Conservation (phyloP, 2,797 vertebrate species). For the Amphiprion clarkii region DNA sequence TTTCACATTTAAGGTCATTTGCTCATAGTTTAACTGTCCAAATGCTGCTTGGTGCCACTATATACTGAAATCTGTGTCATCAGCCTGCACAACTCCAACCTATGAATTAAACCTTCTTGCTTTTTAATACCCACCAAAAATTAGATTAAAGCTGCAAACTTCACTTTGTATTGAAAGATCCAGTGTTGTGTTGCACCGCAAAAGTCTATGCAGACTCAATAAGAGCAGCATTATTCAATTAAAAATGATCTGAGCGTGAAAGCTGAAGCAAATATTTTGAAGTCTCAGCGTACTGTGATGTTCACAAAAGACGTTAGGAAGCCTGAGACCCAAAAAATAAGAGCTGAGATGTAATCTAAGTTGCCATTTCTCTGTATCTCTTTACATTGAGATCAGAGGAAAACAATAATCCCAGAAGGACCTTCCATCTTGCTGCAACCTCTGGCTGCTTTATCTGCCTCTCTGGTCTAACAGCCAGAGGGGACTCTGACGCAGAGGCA, state of each 20-base stretch:
- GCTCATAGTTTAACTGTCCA: too few relatives aligned
- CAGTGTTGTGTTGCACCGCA: background rate
- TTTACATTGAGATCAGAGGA: conserved; percentile 7
- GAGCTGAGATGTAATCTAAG: background rate
- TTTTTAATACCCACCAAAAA: background rate
- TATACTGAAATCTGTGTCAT: background rate
- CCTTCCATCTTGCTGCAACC: conserved; percentile 13
- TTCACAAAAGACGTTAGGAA: background rate
- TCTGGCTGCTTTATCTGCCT: conserved; percentile 30
- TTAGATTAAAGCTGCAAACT: conserved; percentile 14
- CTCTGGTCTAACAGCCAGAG: conserved; percentile 52
- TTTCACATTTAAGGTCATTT: background rate
- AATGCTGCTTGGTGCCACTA: background rate
- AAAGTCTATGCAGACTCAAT: conserved; percentile 20
- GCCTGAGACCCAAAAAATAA: background rate
- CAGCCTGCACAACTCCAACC: background rate
- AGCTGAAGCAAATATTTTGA: conserved; percentile 22
- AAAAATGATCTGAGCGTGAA: conserved; percentile 17
- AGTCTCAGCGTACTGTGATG: background rate
- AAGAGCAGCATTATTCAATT: conserved; percentile 23
- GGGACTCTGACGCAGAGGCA: conserved; percentile 49
- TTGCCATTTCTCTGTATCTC: background rate
- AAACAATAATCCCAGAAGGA: conserved; percentile 30
- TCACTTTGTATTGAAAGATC: background rate
- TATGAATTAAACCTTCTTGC: background rate